Conservation (phyloP, 2,888 invertebrate genomes). For the Cheilosia vulpina region DNA sequence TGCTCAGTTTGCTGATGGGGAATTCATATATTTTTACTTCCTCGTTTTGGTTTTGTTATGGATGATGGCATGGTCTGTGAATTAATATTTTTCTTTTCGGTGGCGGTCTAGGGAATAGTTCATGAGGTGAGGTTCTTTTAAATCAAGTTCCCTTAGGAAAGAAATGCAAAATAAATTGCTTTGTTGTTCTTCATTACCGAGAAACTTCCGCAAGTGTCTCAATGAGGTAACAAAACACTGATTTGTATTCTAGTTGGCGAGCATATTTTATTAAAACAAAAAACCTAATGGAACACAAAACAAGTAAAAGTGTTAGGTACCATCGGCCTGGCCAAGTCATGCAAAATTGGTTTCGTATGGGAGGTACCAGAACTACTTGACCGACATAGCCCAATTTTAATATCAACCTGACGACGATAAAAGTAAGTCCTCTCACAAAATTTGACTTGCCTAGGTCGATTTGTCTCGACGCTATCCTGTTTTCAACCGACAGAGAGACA, state of each 20-base stretch:
- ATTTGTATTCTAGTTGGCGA: not conserved
- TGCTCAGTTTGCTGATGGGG: not conserved
- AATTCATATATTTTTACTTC: slow-evolving; percentile 32
- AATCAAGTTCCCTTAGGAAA: not conserved
- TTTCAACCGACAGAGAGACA: too few species aligned
- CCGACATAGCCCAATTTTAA: too few species aligned
- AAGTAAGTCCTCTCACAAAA: too few species aligned
- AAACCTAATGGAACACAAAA: too few species aligned
- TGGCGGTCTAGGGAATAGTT: slow-evolving; percentile 15
- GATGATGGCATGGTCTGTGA: slow-evolving; percentile 37
- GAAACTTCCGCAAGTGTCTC: not conserved
- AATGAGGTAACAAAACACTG: not conserved
- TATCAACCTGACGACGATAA: too few species aligned
- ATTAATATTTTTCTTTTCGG: slow-evolving; percentile 15
- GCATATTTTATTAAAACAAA: too few species aligned
- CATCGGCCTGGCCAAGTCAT: too few species aligned
- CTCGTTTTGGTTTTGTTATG: slow-evolving; percentile 49
- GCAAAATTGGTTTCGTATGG: too few species aligned
- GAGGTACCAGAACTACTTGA: too few species aligned
- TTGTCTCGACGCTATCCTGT: too few species aligned
- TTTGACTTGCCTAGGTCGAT: too few species aligned
- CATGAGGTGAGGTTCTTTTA: not conserved
- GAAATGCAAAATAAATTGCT: slow-evolving; percentile 13
- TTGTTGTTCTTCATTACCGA: slow-evolving; percentile 4
- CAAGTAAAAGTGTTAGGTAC: too few species aligned